These are phyloP conservation scores for Lagopus muta DNA, from an alignment of 2,113 vertebrate species.

Conservation along the genomic window DNA sequence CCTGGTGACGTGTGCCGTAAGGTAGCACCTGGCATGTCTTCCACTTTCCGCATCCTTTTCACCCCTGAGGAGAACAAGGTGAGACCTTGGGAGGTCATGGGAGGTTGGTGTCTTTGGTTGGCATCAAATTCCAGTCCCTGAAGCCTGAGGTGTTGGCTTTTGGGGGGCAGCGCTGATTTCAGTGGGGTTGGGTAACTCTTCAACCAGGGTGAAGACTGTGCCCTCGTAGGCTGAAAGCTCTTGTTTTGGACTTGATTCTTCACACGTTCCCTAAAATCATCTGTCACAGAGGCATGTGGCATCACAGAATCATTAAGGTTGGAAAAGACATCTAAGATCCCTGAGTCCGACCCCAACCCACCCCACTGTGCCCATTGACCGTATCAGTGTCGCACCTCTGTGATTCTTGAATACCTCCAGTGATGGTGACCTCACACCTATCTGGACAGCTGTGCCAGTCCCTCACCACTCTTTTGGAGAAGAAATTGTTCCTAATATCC, in stretches of 20 bases:
- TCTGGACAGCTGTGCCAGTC: too few relatives aligned
- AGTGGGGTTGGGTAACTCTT: neutral
- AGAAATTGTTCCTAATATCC: too few relatives aligned
- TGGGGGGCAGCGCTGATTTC: neutral
- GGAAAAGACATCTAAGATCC: too few relatives aligned
- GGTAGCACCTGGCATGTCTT: conserved; percentile 80
- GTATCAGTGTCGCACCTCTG: too few relatives aligned
- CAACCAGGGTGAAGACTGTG: neutral
- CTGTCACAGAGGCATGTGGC: too few relatives aligned
- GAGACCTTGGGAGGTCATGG: neutral
- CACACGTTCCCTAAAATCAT: too few relatives aligned
- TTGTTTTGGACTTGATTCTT: neutral
- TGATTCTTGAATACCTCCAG: too few relatives aligned
- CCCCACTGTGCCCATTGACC: too few relatives aligned
- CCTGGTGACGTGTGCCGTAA: conserved; percentile 67
- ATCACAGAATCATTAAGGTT: too few relatives aligned
- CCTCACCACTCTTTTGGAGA: too few relatives aligned
- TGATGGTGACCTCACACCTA: too few relatives aligned
- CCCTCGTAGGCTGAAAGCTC: neutral
- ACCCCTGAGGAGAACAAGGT: conserved; percentile 88
- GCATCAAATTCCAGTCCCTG: neutral
- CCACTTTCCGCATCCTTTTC: conserved; percentile 82
- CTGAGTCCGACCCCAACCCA: too few relatives aligned
- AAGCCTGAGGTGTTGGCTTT: neutral
- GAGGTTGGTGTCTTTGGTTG: neutral